Conservation (phyloP, 2,797 vertebrate genomes). For the Luscinia megarhynchos region DNA sequence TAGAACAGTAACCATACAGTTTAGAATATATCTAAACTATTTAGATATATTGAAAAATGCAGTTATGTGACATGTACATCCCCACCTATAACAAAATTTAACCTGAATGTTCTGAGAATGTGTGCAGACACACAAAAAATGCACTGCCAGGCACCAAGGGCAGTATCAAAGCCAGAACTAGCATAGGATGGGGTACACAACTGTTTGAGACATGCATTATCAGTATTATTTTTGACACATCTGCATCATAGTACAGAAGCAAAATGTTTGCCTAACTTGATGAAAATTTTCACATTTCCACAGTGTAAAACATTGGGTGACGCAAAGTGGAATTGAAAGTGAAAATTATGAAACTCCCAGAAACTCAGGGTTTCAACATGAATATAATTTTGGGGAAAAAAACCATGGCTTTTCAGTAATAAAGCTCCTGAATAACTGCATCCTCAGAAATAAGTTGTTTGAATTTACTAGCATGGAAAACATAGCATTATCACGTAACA, state of each 20-base stretch:
- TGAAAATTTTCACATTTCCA: not conserved
- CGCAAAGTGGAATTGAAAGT: not conserved
- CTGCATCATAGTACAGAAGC: not conserved
- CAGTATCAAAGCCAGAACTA: not conserved
- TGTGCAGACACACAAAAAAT: not conserved
- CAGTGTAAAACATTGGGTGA: not conserved
- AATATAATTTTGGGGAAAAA: not conserved
- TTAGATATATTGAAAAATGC: not conserved
- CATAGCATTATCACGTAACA: not conserved
- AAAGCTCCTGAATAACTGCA: not conserved
- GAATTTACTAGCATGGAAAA: not conserved
- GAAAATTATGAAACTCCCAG: not conserved
- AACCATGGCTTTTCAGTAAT: not conserved
- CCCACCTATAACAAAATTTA: not conserved
- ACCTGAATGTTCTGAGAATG: accelerated
- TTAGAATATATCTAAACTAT: too few relatives aligned
- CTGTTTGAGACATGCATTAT: not conserved
- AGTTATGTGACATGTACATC: not conserved
- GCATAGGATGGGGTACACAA: not conserved
- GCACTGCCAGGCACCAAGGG: not conserved
- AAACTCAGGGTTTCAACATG: not conserved
- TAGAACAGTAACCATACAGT: not conserved
- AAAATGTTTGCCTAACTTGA: not conserved
- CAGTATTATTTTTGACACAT: not conserved
- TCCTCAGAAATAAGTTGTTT: not conserved